These are phyloP conservation scores for Prolemur simus DNA, from an alignment of 2,113 vertebrate species.

Conservation along the genomic window DNA sequence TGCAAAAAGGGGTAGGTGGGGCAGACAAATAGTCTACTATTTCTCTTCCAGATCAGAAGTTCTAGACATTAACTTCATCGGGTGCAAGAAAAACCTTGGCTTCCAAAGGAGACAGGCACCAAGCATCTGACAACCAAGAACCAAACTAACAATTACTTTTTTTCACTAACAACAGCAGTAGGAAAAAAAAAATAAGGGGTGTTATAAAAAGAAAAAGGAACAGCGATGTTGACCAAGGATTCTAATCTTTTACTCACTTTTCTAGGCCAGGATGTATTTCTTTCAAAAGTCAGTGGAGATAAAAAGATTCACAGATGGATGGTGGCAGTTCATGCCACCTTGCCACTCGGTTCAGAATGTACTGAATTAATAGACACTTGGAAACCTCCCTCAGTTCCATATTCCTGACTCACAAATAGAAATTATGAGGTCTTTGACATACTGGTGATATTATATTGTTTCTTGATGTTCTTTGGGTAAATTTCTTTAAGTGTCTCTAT, in stretches of 20 bases:
- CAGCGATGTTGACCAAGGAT: background rate
- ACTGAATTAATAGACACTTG: conserved; percentile 61
- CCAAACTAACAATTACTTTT: background rate
- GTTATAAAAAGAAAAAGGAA: background rate
- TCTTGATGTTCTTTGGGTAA: conserved; percentile 70
- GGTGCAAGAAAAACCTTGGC: background rate
- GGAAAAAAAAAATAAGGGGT: background rate
- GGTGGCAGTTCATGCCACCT: background rate
- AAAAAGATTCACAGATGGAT: background rate
- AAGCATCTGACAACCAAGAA: background rate
- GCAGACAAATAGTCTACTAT: background rate
- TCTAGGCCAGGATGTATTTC: conserved; percentile 17
- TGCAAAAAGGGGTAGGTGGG: background rate
- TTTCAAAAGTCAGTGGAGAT: conserved; percentile 32
- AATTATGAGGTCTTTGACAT: conserved; percentile 72
- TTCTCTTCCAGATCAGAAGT: background rate
- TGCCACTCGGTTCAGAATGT: conserved; percentile 58
- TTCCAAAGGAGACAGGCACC: background rate
- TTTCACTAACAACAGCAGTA: background rate
- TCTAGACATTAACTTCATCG: background rate
- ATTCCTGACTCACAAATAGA: conserved; percentile 69
- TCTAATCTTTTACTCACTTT: conserved; percentile 36
- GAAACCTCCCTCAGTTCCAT: conserved; percentile 74
- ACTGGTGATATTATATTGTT: conserved; percentile 70
- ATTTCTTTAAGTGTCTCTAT: conserved; percentile 70